phyloP scores from a whole-genome alignment of 1,140 invertebrate species.

The Metopolophium dirhodum region DNA sequence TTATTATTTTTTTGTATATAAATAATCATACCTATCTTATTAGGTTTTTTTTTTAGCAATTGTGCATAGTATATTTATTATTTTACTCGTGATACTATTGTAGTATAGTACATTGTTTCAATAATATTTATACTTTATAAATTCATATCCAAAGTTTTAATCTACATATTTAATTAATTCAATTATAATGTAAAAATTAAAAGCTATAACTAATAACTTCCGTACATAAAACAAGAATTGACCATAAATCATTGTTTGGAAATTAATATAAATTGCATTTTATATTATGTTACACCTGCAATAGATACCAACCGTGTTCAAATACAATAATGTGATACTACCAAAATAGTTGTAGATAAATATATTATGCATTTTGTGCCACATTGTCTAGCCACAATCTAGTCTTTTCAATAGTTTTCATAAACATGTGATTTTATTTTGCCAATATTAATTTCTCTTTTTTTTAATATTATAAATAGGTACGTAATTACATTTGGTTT shows the following conservation, averaged over 20 bases:
- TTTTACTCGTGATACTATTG: not conserved
- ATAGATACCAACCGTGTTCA: not conserved
- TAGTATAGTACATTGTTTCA: not conserved
- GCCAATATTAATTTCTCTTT: not conserved
- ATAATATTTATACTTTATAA: not conserved
- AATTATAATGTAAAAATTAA: not conserved
- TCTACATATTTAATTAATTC: not conserved
- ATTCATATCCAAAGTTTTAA: not conserved
- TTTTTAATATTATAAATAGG: not conserved
- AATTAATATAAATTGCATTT: not conserved
- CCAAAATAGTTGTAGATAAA: not conserved
- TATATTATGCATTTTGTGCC: not conserved
- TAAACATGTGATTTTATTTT: not conserved
- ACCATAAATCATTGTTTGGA: not conserved
- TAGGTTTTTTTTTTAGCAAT: not conserved
- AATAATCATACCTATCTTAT: constrained; percentile 9
- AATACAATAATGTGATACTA: not conserved
- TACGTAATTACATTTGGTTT: not conserved
- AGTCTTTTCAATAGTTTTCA: not conserved
- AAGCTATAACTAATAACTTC: not conserved
- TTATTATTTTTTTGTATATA: not conserved
- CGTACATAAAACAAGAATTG: not conserved
- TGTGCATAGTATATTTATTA: not conserved
- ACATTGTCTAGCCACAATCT: not conserved
- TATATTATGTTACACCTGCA: not conserved